Base-by-base conservation (phyloP, 2,888 invertebrate genomes). In the Mythimna lalbum region DNA sequence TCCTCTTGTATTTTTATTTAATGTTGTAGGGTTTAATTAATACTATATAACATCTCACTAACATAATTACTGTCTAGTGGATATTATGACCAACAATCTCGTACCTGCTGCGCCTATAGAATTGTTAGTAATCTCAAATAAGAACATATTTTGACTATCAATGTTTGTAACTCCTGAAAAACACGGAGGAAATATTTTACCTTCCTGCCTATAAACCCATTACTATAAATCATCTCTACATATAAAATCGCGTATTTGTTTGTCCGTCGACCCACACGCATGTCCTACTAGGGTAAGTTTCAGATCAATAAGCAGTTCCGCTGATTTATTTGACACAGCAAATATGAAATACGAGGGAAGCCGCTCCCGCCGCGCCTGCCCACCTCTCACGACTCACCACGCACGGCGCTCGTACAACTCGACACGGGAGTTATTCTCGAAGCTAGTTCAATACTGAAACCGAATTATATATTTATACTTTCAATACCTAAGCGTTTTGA, bases 251-350 rank as follows among this genome's bases (percentile, higher is more conserved):
- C 19, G 4, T 61, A 61, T 53, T 53, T 56, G 63, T 64, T 69
- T 69, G 77, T 69, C 21, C 27, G 31, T 21, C 12, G 55, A 60
- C 12, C 49, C 17, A n/a, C 12, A 36, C 27, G 21, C 27, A 27
- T 14, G 21, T 52, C 36, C 31, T 21, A 27, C 70, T 23, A 17
- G 33, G 52, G 64, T 53, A 21, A 69, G 27, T 69, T 65, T 52
- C 59, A 66, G 71, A 70, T 70, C 82, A 70, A 78, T 78, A 66
- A 61, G 52, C 63, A 31, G 60, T 78, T 73, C 49, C 47, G 23
- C n/a, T 73, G 76, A 76, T 79, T 76, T 78, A 78, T 76, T 65
- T 63, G 62, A 65, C 65, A 65, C 17, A 55, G 33, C 57, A 68
- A 77, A 69, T 65, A 56, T 70, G 71, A 63, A 55, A 60, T 21